Evolutionary conservation across 2,797 vertebrate species (phyloP).

Genomic region (Peromyscus attwateri): DNA sequence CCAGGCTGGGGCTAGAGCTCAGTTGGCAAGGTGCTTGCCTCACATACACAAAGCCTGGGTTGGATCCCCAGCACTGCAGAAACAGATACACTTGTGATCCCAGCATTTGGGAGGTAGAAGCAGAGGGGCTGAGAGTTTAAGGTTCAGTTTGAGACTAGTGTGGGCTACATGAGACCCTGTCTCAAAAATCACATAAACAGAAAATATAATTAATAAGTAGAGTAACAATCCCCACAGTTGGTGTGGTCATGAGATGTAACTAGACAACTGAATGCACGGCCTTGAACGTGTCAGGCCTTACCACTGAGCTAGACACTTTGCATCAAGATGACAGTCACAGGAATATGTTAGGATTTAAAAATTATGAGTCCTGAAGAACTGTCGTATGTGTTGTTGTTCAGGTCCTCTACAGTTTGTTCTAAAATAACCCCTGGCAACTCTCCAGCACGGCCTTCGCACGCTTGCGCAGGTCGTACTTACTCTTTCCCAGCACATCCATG

Average conservation of each 20-base stretch:
- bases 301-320: not conserved
- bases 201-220: not conserved
- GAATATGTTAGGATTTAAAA: not conserved
- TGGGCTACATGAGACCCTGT: not conserved
- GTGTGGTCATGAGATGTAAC: not conserved
- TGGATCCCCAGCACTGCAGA: not conserved
- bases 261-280: not conserved
- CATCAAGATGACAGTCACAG: not conserved
- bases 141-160: not conserved
- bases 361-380: not conserved
- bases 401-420: not conserved
- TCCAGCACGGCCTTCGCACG: not conserved
- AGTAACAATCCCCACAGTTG: not conserved
- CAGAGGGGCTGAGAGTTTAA: not conserved
- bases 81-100: not conserved
- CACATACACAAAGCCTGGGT: not conserved
- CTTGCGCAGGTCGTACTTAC: not conserved
- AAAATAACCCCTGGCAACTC: not conserved
- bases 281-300: not conserved
- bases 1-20: not conserved
- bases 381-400: not conserved
- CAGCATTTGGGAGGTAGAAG: not conserved
- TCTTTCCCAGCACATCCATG: not conserved
- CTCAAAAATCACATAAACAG: not conserved
- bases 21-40: not conserved